A percentile compares a stretch with the other conserved stretches of the same genome.
Evolutionary conservation across 1,140 invertebrate species (phyloP).

Genomic region (honey bee (Apis mellifera)): Amel_HAv3.1 CM009936.2:13278001-13278500

Average conservation of each 20-base stretch:
- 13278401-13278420: not conserved
- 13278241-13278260: not conserved
- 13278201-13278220: no score
- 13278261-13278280: not conserved
- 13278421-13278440: not conserved
- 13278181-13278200: not conserved
- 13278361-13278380: not conserved
- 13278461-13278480: not conserved
- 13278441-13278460: not conserved
- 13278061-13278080: not conserved
- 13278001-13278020: slow-evolving; percentile 84
- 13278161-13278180: not conserved
- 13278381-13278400: not conserved
- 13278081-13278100: not conserved
- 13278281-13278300: not conserved
- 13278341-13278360: not conserved
- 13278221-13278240: no score
- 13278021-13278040: slow-evolving; percentile 71
- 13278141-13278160: slow-evolving; percentile 1
- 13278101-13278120: slow-evolving; percentile 14
- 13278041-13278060: slow-evolving; percentile 26
- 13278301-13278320: not conserved
- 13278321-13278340: no score
- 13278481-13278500: not conserved
- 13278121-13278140: slow-evolving; percentile 1